Evolutionary conservation across 2,113 vertebrate genomes (phyloP), one percentile per base, ranked within the genome.

Genomic region (Sceloporus tristichus): DNA sequence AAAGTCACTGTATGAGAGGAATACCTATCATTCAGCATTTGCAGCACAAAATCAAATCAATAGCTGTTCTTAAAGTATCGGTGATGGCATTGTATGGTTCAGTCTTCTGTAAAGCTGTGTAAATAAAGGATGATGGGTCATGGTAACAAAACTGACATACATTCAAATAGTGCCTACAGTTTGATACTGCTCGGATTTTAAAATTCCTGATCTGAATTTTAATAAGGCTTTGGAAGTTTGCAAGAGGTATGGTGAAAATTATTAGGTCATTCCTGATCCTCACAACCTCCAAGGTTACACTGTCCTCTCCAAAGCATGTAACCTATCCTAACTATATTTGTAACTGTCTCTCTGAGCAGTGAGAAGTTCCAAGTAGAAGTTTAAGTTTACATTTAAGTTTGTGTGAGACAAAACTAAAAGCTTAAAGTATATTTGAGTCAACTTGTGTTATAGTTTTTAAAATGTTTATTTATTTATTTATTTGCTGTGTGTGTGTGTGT

Each of bases 291-390:
- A 71, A 14, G 59, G 5, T 59, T 85, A 78, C 48, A 48, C 73
- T 79, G 80, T 86, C 79, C 38, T 85, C 73, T 29, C 62, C 73
- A 83, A 84, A 59, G 48, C 56, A 78, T 25, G 65, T 10, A 78
- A 1, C 80, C 66, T 48, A 13, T 16, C 76, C 18, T 16, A 18
- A 87, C 42, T 80, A 23, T 80, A 74, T 34, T 21, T 8, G 21
- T 38, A 34, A n/a, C 14, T 23, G 9, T 6, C n/a, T 79, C 53
- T 56, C 14, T 18, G 18, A 79, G 78, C 27, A 54, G 78, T 79
- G 53, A 79, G 42, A 48, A 48, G 42, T 48, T 5, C 42, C 42
- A 48, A 6, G 42, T 48, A 48, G 42, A 48, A 48, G 6, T 48
- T 48, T 48, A 48, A 4, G 42, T 48, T 48, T 48, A 48, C 42